Evolutionary conservation across 2,113 vertebrate genomes (phyloP), one percentile per base, ranked within the genome.

Genomic region (Uria aalge): DNA sequence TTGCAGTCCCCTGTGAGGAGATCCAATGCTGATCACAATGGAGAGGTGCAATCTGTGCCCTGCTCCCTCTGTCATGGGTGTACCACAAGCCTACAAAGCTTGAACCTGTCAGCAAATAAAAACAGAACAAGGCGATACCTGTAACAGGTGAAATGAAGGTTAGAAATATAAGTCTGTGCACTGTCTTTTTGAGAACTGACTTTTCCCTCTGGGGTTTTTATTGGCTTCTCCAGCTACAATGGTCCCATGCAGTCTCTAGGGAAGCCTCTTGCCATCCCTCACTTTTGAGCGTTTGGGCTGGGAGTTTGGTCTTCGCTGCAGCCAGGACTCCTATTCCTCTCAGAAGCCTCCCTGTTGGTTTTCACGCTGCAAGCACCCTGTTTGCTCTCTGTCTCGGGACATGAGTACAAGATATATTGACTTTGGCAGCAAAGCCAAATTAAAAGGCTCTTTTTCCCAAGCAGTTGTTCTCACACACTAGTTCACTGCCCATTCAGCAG

Each of bases 51-150:
- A 18, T 43, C 32, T 79, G 22, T 13, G 3, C 14, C 21, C n/a
- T 63, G 6, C 2, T 89, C 6, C 4, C 8, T 8, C 2, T 0
- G 1, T 2, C 21, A 13, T 5, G 6, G 5, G 5, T 21, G 23
- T 11, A 45, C 15, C 19, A 50, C 20, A 84, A 64, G 6, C 16
- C 52, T 55, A n/a, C 68, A 55, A 27, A 81, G 1, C 10, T 34
- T 68, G 7, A 90, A 40, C 5, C 9, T 43, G 8, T 50, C 34
- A 50, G 22, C 29, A 75, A 78, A 72, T 3, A 26, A 72, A 88
- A 85, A 6, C 2, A 78, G 29, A 67, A 57, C 5, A 59, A 41
- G 15, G 24, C 2, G 8, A 16, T 63, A 34, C 6, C 2, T 38
- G 52, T 36, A 60, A 32, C 8, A 34, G 21, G 12, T 66, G 22